Percentiles rank a stretch among this genome's conserved stretches.
Evolutionary conservation across 1,140 invertebrate species (phyloP).

Genomic region (Zaprionus camerounensis): DNA sequence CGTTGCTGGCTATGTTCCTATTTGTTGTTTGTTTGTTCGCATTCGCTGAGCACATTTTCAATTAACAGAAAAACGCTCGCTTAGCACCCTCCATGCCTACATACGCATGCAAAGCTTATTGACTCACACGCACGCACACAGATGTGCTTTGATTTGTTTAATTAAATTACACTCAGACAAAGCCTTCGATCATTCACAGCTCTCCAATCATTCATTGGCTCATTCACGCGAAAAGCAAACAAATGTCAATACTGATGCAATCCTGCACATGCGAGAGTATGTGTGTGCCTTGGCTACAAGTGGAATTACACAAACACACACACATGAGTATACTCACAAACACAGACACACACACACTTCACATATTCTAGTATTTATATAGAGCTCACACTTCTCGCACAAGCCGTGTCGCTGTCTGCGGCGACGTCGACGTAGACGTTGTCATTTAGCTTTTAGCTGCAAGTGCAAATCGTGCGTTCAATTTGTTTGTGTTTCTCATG

Average conservation of each 20-base stretch:
- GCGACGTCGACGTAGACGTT: neutral
- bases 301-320: neutral
- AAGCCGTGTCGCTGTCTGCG: neutral
- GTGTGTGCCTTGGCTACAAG: slow-evolving; percentile 25
- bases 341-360: neutral
- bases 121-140: neutral
- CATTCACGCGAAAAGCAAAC: slow-evolving; percentile 72
- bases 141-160: slow-evolving; percentile 73
- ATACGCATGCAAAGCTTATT: neutral
- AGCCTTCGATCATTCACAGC: slow-evolving; percentile 82
- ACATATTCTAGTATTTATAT: slow-evolving; percentile 22
- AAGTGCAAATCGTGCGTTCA: slow-evolving; percentile 55
- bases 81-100: slow-evolving; percentile 12
- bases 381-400: slow-evolving; percentile 41
- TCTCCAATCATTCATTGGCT: slow-evolving; percentile 80
- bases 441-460: slow-evolving; percentile 41
- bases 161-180: slow-evolving; percentile 81
- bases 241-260: slow-evolving; percentile 59
- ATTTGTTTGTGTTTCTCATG: slow-evolving; percentile 17
- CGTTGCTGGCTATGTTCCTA: neutral
- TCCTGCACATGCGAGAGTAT: slow-evolving; percentile 25
- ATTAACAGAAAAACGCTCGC: slow-evolving; percentile 69
- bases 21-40: slow-evolving; percentile 57
- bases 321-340: neutral
- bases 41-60: slow-evolving; percentile 74